These are phyloP conservation scores for Drosophila mauritiana DNA, from an alignment of 1,140 invertebrate species.

Conservation along the genomic window DNA sequence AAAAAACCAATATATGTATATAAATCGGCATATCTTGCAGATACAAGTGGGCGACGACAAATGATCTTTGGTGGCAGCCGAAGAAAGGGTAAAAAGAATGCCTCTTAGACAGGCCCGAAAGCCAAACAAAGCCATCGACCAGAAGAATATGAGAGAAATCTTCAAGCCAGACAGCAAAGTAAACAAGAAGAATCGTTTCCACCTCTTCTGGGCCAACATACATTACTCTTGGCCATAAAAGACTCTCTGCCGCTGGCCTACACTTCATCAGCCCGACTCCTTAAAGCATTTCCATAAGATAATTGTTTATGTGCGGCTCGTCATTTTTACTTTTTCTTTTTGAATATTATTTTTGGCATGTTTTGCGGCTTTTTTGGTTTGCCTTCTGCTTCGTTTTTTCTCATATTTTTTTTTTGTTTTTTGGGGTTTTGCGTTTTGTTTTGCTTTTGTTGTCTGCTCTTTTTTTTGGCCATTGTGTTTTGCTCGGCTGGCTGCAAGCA, in stretches of 20 bases:
- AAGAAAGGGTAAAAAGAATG: conserved; percentile 22
- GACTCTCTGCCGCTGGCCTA: conserved; percentile 35
- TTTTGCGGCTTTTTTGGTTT: conserved; percentile 66
- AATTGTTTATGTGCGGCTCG: conserved; percentile 34
- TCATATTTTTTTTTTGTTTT: not conserved
- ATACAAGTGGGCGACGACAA: conserved; percentile 31
- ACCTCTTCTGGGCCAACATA: conserved; percentile 28
- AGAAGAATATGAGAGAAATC: conserved; percentile 34
- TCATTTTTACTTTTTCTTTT: conserved; percentile 6
- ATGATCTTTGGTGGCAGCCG: conserved; percentile 1
- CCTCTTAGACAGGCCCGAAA: conserved; percentile 8
- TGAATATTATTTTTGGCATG: conserved; percentile 81
- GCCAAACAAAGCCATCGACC: conserved; percentile 19
- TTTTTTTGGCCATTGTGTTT: conserved; percentile 49
- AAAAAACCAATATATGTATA: conserved; percentile 31
- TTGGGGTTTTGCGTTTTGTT: conserved; percentile 63
- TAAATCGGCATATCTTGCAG: conserved; percentile 22
- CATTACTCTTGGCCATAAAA: conserved; percentile 44
- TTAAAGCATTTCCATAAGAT: conserved; percentile 46
- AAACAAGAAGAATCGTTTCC: conserved; percentile 41
- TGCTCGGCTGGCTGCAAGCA: conserved; percentile 52
- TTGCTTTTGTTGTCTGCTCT: conserved; percentile 61
- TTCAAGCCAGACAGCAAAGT: conserved; percentile 41
- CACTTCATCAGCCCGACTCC: conserved; percentile 25
- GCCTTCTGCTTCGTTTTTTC: conserved; percentile 19